phyloP scores from a whole-genome alignment of 2,888 invertebrate genomes.

The Rhingia campestris region DNA sequence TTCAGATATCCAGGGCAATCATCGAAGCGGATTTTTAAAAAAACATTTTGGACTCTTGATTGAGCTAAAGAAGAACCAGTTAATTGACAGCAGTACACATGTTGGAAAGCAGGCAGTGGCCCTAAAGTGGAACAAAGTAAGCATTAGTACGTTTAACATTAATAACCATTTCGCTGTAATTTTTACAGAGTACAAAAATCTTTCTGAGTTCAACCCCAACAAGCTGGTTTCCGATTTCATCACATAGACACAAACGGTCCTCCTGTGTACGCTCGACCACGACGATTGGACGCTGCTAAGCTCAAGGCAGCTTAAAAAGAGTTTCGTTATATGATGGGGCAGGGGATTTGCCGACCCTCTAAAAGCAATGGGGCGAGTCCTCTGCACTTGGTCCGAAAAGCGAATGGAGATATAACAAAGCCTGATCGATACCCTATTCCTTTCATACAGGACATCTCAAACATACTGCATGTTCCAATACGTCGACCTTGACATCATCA shows the following conservation, averaged over 20 bases:
- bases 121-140: neutral
- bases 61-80: constrained; percentile 21
- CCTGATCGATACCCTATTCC: constrained; percentile 78
- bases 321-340: constrained; percentile 32
- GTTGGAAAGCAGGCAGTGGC: neutral
- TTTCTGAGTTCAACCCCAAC: neutral
- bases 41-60: constrained; percentile 47
- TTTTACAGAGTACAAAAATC: neutral
- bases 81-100: constrained; percentile 29
- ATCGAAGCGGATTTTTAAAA: constrained; percentile 48
- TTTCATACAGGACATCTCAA: constrained; percentile 76
- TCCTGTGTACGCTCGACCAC: constrained; percentile 20
- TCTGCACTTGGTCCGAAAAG: constrained; percentile 34
- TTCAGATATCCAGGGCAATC: constrained; percentile 47
- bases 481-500: no score
- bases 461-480: constrained; percentile 28
- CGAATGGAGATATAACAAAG: constrained; percentile 71
- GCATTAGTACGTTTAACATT: no score
- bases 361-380: constrained; percentile 38
- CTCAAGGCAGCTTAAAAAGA: constrained; percentile 33
- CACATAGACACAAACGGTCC: constrained; percentile 30
- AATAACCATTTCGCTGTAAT: no score
- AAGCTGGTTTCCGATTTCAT: neutral
- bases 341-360: constrained; percentile 32
- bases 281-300: constrained; percentile 36